Base-by-base conservation (phyloP, 2,888 invertebrate genomes). In the Xanthorhoe designata region DNA sequence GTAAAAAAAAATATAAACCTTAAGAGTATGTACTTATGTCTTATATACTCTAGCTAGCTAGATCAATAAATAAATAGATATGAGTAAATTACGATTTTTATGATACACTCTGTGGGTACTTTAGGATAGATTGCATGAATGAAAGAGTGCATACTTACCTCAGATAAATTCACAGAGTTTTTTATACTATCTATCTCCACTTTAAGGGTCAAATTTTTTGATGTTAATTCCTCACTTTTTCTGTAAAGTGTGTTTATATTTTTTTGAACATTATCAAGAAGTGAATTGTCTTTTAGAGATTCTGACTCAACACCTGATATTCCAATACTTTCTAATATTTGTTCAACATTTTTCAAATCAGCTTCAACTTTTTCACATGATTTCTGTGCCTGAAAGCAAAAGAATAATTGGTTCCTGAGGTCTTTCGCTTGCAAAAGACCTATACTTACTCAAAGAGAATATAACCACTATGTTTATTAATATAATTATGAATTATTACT, bases 291-390 rank as follows among this genome's bases (percentile, higher is more conserved):
- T 15, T 76, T 64, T 9, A 76, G 71, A 59, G 71, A 71, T 60
- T 87, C 87, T 42, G 80, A 68, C 18, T 88, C 86, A 66, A 85
- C 70, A 57, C 88, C 80, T 60, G 80, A 75, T 71, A 91, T 82
- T 24, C 91, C 92, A 79, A 90, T 84, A 68, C 83, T 88, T 60
- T 70, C 77, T 18, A 92, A 68, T 69, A 91, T 90, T 66, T 85
- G 86, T 71, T 87, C 79, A 57, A 91, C 82, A 83, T 88, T 88
- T 78, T 83, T 86, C 64, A 89, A 79, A 91, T 96, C 82, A 87
- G 94, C 82, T 92, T 94, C 82, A 93, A 85, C 83, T 72, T 80
- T 86, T 74, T 90, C 90, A 85, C 82, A 82, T 50, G 86, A 85
- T 73, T 90, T 90, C 72, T 84, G 82, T 8, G 83, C 86, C 93